Evolutionary conservation across 2,113 vertebrate genomes (phyloP), one percentile per base, ranked within the genome.

Genomic region (Psephotus haematonotus): DNA sequence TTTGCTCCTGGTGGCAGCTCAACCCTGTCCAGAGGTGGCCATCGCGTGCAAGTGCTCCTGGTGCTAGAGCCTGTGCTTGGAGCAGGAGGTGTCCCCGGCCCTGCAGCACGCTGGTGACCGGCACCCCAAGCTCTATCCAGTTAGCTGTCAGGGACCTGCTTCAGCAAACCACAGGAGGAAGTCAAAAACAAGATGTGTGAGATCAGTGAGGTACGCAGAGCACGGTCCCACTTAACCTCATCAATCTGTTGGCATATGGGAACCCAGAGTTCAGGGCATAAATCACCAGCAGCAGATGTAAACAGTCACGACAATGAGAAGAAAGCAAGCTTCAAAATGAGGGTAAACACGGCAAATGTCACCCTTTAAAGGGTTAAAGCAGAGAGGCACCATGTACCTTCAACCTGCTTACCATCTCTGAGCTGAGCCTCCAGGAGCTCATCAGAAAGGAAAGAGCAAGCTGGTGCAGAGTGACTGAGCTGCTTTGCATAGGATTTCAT

Each of bases 401-500:
- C 63, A 70, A 44, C 20, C 43, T 59, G 43, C 62, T 95, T 72
- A 71, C 12, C 41, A 44, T 39, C 71, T 72, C 52, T 71, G 46
- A 80, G 71, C 37, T 39, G 57, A 69, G 69, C 44, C 49, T 82
- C 63, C 49, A 31, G 49, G 74, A 76, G 41, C 31, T 50, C 41
- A 85, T 75, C 70, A 65, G 80, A 91, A 88, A 92, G 84, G 23
- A 87, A 92, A 91, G 70, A 33, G 60, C 81, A 53, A 82, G 65
- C 49, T 15, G 10, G 39, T 3, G 6, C 7, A 6, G 53, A 87
- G 79, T 44, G 31, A 59, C n/a, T 16, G 35, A 70, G 23, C 67
- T 85, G 53, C 75, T 95, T 96, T 94, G 93, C 78, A 90, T 50
- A 17, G 71, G 39, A 94, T 86, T 82, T 86, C 31, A 82, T 37